Conservation (phyloP, 2,113 vertebrate genomes). For the Hippocampus mohnikei region DNA sequence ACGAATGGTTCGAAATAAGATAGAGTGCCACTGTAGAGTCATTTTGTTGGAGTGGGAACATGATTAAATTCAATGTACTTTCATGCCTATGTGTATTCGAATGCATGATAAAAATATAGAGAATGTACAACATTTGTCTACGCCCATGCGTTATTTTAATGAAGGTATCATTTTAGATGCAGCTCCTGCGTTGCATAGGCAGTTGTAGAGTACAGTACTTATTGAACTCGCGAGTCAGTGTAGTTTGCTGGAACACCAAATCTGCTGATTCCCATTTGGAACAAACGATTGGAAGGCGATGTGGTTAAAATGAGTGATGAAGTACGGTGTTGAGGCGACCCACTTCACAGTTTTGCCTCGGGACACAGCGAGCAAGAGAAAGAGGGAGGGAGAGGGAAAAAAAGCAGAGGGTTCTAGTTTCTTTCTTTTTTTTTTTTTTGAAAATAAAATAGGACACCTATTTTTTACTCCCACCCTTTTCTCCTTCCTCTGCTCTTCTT, state of each 20-base stretch:
- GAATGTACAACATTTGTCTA: not conserved
- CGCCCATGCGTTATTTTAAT: not conserved
- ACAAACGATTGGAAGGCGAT: slow-evolving; percentile 34
- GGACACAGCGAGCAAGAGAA: slow-evolving; percentile 21
- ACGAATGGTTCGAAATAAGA: too few relatives aligned
- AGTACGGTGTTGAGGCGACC: slow-evolving; percentile 40
- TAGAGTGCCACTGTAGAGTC: too few relatives aligned
- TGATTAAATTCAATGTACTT: not conserved
- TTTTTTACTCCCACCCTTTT: slow-evolving; percentile 52
- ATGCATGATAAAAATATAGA: not conserved
- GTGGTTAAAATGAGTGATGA: slow-evolving; percentile 27
- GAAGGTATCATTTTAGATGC: not conserved
- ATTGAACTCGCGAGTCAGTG: slow-evolving; percentile 2
- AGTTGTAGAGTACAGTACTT: not conserved
- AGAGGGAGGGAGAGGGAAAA: slow-evolving; percentile 17
- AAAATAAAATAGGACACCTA: slow-evolving; percentile 61
- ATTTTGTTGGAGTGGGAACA: too few relatives aligned
- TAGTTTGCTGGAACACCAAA: slow-evolving; percentile 13
- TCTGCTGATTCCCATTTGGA: slow-evolving; percentile 21
- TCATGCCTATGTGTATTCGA: not conserved
- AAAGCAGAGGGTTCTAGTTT: slow-evolving; percentile 36
- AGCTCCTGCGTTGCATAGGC: not conserved
- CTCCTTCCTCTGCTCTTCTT: slow-evolving; percentile 45
- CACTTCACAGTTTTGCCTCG: slow-evolving; percentile 46
- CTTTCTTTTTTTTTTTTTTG: slow-evolving; percentile 4